These are phyloP conservation scores for Galeopsomyia nigrocyanea DNA, from an alignment of 2,888 invertebrate species.

Conservation along the genomic window DNA sequence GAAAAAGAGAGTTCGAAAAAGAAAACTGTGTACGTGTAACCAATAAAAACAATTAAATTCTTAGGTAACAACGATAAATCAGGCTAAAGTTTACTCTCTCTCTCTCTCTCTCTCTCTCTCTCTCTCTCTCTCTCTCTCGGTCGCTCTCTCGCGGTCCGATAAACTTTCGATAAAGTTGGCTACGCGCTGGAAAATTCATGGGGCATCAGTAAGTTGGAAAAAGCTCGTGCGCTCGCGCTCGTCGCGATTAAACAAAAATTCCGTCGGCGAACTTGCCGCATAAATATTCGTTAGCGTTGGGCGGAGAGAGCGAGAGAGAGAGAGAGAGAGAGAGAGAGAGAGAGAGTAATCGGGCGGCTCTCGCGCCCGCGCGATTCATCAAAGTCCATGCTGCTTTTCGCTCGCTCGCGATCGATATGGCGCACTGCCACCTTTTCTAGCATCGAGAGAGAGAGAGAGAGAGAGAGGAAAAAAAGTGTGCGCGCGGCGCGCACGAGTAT, in stretches of 20 bases:
- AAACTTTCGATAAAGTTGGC: slow-evolving; percentile 21
- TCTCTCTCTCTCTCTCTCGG: too few relatives aligned
- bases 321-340: slow-evolving; percentile 48
- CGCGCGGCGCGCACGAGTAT: slow-evolving; percentile 46
- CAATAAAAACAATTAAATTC: too few relatives aligned
- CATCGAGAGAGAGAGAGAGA: slow-evolving; percentile 46
- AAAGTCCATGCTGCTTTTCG: slow-evolving; percentile 22
- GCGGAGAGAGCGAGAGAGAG: slow-evolving; percentile 72
- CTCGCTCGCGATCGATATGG: slow-evolving; percentile 29
- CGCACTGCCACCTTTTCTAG: too few relatives aligned
- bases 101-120: background rate
- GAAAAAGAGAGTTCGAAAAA: slow-evolving; percentile 18
- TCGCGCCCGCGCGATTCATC: slow-evolving; percentile 33
- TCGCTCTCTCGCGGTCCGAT: background rate
- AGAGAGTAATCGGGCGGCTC: slow-evolving; percentile 34
- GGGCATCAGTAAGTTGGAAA: slow-evolving; percentile 39
- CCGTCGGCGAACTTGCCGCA: slow-evolving; percentile 33
- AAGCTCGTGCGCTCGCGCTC: slow-evolving; percentile 11
- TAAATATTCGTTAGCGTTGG: slow-evolving; percentile 59
- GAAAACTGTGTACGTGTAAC: too few relatives aligned
- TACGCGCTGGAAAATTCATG: slow-evolving; percentile 5
- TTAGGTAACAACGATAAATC: too few relatives aligned
- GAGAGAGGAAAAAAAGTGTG: slow-evolving; percentile 56
- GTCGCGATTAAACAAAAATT: slow-evolving; percentile 46
- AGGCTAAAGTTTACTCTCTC: too few relatives aligned